phyloP scores from a whole-genome alignment of 92 coral and sea anemone genomes.

The Porites divaricata region DNA sequence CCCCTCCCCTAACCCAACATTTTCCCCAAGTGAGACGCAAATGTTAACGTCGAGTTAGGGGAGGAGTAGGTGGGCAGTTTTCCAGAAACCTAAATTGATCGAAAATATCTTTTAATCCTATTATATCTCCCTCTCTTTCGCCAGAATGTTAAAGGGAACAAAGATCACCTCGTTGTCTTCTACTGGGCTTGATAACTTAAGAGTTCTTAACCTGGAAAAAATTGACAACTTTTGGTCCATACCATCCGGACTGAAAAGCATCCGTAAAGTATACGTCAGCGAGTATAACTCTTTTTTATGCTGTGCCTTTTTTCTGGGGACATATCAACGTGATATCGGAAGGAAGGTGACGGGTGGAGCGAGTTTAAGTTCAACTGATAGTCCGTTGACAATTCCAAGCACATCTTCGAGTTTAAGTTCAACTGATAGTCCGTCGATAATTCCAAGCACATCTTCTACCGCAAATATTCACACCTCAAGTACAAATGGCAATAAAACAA shows the following conservation, averaged over 20 bases:
- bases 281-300: conserved; percentile 88
- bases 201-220: conserved; percentile 48
- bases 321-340: conserved; percentile 30
- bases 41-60: too few species aligned
- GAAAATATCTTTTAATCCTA: too few species aligned
- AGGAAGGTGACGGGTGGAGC: not conserved
- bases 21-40: too few species aligned
- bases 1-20: too few species aligned
- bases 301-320: conserved; percentile 71
- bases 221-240: conserved; percentile 79
- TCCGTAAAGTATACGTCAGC: conserved; percentile 69
- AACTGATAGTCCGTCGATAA: not conserved
- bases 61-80: too few species aligned
- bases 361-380: not conserved
- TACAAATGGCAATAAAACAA: conserved; percentile 29
- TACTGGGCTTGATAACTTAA: conserved; percentile 72
- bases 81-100: too few species aligned
- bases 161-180: conserved; percentile 75
- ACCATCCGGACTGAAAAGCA: conserved; percentile 61
- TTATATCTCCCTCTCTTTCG: not conserved
- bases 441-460: not conserved
- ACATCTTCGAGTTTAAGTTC: not conserved
- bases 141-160: conserved; percentile 76
- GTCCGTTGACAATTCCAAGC: not conserved
- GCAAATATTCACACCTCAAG: not conserved